phyloP scores from a whole-genome alignment of 2,888 invertebrate species.

The Cepaea hortensis region DNA sequence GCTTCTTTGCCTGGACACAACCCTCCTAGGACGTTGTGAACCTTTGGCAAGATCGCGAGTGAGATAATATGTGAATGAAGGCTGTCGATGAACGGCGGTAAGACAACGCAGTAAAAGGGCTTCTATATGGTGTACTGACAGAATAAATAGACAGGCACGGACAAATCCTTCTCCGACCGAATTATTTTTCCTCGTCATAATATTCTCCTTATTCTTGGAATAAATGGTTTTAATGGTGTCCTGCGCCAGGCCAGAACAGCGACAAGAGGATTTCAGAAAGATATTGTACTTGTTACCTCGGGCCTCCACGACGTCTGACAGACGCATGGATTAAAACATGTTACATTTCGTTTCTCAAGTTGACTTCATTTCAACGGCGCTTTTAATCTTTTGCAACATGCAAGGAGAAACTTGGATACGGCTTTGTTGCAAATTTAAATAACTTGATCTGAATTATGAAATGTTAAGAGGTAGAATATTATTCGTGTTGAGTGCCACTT shows the following conservation, averaged over 20 bases:
- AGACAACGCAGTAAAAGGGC: not conserved
- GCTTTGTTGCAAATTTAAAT: constrained; percentile 12
- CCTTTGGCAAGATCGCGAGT: constrained; percentile 15
- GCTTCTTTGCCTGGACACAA: constrained; percentile 15
- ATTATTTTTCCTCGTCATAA: constrained; percentile 40
- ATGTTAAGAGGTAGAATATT: not conserved
- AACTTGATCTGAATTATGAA: not conserved
- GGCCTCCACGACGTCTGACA: not conserved
- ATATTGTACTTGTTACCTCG: constrained; percentile 33
- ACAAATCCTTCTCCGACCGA: constrained; percentile 31
- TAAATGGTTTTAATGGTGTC: constrained; percentile 41
- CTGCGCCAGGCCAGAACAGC: not conserved
- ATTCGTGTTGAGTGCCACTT: not conserved
- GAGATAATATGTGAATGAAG: constrained; percentile 42
- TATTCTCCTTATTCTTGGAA: constrained; percentile 27
- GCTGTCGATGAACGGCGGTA: constrained; percentile 32
- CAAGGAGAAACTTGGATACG: not conserved
- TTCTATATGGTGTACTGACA: constrained; percentile 20
- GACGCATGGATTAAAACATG: not conserved
- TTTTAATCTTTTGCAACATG: not conserved
- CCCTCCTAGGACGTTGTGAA: constrained; percentile 27
- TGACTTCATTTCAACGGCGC: not conserved
- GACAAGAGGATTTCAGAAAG: constrained; percentile 38
- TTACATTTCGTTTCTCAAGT: constrained; percentile 11
- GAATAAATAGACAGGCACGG: constrained; percentile 40